Percentiles rank a stretch among this genome's conserved stretches.
Conservation (phyloP, 2,888 invertebrate genomes). For the Ephialtes manifestator region DNA sequence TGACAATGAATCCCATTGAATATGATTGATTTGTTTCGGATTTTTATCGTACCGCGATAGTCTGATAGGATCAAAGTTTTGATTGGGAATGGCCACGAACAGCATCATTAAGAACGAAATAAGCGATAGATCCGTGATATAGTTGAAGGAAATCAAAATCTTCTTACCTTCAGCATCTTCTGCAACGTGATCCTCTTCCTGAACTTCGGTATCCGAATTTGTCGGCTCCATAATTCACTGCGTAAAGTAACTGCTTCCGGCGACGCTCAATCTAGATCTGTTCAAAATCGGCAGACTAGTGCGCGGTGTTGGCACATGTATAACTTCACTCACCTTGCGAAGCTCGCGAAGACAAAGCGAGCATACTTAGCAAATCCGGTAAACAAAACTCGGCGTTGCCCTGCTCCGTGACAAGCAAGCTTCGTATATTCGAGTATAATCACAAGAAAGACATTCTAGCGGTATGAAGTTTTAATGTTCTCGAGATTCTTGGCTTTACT, state of each 20-base stretch:
- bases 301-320: not conserved
- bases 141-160: not conserved
- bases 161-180: not conserved
- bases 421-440: not conserved
- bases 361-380: not conserved
- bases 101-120: not conserved
- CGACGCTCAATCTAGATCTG: not conserved
- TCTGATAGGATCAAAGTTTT: not conserved
- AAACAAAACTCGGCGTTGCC: not conserved
- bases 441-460: too few relatives aligned
- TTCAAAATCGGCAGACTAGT: slow-evolving; percentile 3
- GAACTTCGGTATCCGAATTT: not conserved
- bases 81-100: not conserved
- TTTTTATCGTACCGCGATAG: not conserved
- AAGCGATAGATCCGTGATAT: not conserved
- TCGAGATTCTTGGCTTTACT: too few relatives aligned
- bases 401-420: not conserved
- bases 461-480: too few relatives aligned
- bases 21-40: not conserved
- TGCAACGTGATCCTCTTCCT: not conserved
- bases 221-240: not conserved
- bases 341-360: slow-evolving; percentile 4
- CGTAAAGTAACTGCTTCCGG: not conserved
- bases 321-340: not conserved
- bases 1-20: not conserved